These are phyloP conservation scores for Carabus problematicus DNA, from an alignment of 2,888 invertebrate species.

Conservation along the genomic window DNA sequence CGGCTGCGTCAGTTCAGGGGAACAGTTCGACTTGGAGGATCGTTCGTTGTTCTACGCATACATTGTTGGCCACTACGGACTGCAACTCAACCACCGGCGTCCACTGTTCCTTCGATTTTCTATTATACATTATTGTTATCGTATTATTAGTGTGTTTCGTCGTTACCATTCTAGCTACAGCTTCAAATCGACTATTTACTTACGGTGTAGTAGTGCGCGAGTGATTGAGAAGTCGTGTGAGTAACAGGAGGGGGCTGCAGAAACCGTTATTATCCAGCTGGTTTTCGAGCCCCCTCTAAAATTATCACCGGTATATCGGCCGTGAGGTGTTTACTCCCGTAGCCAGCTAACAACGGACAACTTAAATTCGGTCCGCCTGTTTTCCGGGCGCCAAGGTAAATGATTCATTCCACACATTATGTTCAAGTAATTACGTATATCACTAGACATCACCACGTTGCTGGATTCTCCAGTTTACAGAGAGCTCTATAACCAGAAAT, in stretches of 20 bases:
- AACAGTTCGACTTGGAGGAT: conserved; percentile 13
- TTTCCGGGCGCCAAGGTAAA: conserved; percentile 32
- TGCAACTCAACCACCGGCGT: too few species aligned
- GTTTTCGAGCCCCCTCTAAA: conserved; percentile 35
- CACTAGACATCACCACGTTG: too few species aligned
- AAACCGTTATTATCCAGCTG: conserved; percentile 33
- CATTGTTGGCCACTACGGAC: too few species aligned
- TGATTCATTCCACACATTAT: neutral
- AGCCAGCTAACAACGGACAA: conserved; percentile 11
- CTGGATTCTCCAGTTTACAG: neutral
- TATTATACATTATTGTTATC: neutral
- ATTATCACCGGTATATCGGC: conserved; percentile 3
- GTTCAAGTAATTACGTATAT: neutral
- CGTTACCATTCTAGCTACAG: neutral
- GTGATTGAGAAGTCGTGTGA: conserved; percentile 15
- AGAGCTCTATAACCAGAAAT: conserved; percentile 1
- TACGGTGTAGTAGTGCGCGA: conserved; percentile 14
- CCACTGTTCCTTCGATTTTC: too few species aligned
- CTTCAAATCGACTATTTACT: neutral
- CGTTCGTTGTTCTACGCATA: conserved; percentile 7
- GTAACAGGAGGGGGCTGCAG: conserved; percentile 34
- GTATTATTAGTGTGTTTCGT: neutral
- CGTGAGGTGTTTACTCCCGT: conserved; percentile 19
- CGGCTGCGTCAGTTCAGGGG: conserved; percentile 31
- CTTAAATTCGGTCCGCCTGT: conserved; percentile 23